Evolutionary conservation across 2,113 vertebrate species (phyloP), one percentile per base, ranked within the genome.

Genomic region (Hippocampus comes): DNA sequence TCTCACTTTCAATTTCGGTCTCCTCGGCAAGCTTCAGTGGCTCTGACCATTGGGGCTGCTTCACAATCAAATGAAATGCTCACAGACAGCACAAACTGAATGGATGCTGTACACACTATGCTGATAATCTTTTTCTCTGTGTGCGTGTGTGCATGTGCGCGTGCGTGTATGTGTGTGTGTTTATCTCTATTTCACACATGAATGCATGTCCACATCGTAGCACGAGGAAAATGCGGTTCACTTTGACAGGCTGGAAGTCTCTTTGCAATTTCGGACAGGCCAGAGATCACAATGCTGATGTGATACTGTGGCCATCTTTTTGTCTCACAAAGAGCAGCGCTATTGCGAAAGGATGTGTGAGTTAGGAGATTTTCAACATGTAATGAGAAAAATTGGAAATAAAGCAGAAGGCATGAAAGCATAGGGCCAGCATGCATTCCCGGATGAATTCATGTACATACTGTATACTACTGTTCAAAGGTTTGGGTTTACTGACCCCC

Each of bases 41-140:
- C n/a, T 56, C 38, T 68, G 69, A 55, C 71, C 77, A 43, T 41
- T 66, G 64, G 55, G 59, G 60, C 63, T 59, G 73, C 56, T 72
- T 76, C 75, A 80, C 56, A 66, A 73, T 67, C 61, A 76, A 10
- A 77, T 74, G 63, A 74, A 82, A 82, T 56, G 38, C 70, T 67
- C 63, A 25, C 53, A 68, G 71, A 76, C 77, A 81, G 41, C 77
- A 72, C 70, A 78, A 81, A 78, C 71, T 73, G 67, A 78, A 15
- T 1, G 0, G 60, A 68, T 77, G 38, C 46, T 71, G 68, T 57
- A 71, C 70, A 38, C 71, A 38, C 4, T 25, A 4, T 30, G 59
- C 59, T 34, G 66, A 77, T 61, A 72, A 80, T 74, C 34, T 27
- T 74, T 15, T 70, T 17, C 11, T 64, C 56, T 68, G 53, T 80